Evolutionary conservation across 2,113 vertebrate species (phyloP), one percentile per base, ranked within the genome.

Genomic region (Regulus satrapa): DNA sequence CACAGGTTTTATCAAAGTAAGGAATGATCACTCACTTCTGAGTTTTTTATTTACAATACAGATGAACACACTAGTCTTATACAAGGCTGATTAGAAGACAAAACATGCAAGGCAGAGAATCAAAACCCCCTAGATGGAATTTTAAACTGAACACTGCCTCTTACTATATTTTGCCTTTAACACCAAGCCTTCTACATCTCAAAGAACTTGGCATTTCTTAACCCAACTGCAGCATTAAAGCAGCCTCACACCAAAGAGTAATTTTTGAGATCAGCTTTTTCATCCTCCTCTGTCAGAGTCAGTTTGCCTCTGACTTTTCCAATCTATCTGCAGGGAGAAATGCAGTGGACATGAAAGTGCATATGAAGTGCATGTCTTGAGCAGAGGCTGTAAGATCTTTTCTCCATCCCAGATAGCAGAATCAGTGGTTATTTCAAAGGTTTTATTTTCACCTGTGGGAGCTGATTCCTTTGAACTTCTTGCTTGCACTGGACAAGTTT

Each of bases 391-490:
- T 79, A 87, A 75, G 77, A 85, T 72, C 80, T 89, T 66, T 85
- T 41, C 34, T 82, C 23, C 41, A 64, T 61, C 32, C 45, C n/a
- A 55, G 48, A 29, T 77, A 80, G 64, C 32, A 90, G 62, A 81
- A 82, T 73, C 84, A 73, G 28, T 28, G 12, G 26, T 69, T 94
- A 69, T 85, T 85, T 93, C 81, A 89, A 91, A 94, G n/a, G 29
- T 55, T 88, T 95, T 38, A 91, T 95, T 92, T 95, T 91, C 78
- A 91, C 41, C 85, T 69, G 21, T 55, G 54, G 14, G 12, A 95
- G n/a, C 32, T 73, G 41, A 66, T 94, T 58, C 21, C 77, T 89
- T 91, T 91, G 77, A 96, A 85, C 34, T 75, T 95, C 73, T 76
- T 45, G 38, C 34, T 79, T 9, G 1, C 21, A 76, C 62, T 82